Percentiles rank a stretch among this genome's conserved stretches.
phyloP scores from a whole-genome alignment of 2,113 vertebrate species.

The Colius striatus region DNA sequence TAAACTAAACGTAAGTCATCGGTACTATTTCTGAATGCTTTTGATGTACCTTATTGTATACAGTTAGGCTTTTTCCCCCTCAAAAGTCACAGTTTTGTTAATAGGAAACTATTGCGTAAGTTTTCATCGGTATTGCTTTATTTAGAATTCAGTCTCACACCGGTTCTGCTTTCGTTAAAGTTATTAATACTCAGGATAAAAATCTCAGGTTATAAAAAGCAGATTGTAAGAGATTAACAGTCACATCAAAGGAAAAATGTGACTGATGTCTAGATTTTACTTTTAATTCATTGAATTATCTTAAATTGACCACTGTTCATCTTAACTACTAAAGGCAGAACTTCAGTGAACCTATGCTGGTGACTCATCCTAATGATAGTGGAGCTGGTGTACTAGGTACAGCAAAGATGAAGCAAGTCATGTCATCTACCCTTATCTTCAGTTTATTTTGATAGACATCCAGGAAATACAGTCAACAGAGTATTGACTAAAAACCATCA shows the following conservation, averaged over 20 bases:
- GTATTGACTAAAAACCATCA: not conserved
- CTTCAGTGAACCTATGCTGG: not conserved
- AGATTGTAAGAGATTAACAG: not conserved
- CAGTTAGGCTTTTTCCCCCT: not conserved
- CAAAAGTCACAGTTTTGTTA: not conserved
- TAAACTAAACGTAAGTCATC: not conserved
- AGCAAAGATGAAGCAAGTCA: not conserved
- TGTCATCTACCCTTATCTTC: not conserved
- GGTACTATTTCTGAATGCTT: not conserved
- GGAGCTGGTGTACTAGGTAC: not conserved
- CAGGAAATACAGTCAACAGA: not conserved
- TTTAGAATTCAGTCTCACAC: not conserved
- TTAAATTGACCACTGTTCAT: not conserved
- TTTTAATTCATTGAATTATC: not conserved
- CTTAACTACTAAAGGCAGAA: not conserved
- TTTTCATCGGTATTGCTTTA: accelerated
- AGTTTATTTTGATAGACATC: not conserved
- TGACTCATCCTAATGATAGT: not conserved
- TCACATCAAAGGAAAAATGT: not conserved
- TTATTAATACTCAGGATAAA: not conserved
- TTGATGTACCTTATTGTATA: not conserved
- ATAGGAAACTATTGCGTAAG: not conserved
- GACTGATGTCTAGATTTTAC: not conserved
- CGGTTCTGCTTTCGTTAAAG: not conserved
- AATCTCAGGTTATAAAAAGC: not conserved